Conservation (phyloP, 92 coral and sea anemone genomes). For the Parazoanthus atlanticus region DNA sequence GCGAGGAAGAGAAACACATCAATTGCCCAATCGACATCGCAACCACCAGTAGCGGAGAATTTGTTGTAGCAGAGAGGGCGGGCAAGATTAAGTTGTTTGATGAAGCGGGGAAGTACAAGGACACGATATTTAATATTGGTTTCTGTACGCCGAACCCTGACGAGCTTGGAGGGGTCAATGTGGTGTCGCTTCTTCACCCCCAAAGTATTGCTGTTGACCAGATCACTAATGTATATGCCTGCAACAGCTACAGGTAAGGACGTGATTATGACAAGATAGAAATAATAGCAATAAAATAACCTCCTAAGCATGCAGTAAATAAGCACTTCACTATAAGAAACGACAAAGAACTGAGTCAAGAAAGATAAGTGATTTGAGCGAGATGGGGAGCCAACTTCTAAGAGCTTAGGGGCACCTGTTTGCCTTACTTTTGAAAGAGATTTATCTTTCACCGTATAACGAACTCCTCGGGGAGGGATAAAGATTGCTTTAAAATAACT, state of each 20-base stretch:
- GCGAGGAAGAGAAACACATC: constrained; percentile 35
- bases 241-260: constrained; percentile 56
- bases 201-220: constrained; percentile 63
- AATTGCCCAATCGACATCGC: constrained; percentile 34
- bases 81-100: constrained; percentile 41
- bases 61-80: constrained; percentile 26
- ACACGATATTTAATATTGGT: constrained; percentile 54
- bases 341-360: no score
- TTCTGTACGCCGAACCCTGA: constrained; percentile 48
- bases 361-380: no score
- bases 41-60: constrained; percentile 31
- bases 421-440: background rate
- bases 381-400: no score
- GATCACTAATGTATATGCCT: constrained; percentile 52
- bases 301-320: no score
- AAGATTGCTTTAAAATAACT: no score
- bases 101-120: constrained; percentile 36
- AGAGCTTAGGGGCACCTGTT: background rate
- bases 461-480: no score
- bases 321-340: no score
- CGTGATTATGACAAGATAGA: no score
- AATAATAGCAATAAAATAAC: no score
- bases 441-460: no score
- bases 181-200: constrained; percentile 59
- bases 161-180: constrained; percentile 49